Percentiles rank a stretch among this genome's conserved stretches.
phyloP scores from a whole-genome alignment of 2,797 vertebrate genomes.

The Eulemur mongoz region DNA sequence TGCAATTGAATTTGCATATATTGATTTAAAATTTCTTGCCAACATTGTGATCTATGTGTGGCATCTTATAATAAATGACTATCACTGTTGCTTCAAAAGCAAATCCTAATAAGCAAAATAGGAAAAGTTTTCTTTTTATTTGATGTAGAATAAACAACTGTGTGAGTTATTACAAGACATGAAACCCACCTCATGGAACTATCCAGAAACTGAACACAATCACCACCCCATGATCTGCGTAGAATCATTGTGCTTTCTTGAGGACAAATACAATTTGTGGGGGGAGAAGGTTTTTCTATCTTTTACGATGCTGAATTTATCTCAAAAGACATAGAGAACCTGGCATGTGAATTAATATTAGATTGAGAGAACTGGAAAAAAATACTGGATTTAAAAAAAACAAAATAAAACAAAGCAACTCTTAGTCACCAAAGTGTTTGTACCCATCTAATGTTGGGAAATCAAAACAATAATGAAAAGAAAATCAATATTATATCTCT shows the following conservation, averaged over 20 bases:
- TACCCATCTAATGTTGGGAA: no score
- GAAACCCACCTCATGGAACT: fast-evolving
- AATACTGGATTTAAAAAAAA: neutral
- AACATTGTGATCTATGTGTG: neutral
- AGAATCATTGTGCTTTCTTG: fast-evolving
- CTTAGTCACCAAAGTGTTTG: neutral
- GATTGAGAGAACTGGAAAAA: neutral
- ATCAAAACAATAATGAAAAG: no score
- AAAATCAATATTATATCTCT: neutral
- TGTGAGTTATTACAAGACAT: neutral
- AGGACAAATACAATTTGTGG: neutral
- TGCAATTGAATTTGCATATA: neutral
- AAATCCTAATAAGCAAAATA: neutral
- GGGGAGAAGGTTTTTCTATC: neutral
- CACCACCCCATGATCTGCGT: fast-evolving
- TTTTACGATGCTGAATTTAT: neutral
- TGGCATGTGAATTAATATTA: neutral
- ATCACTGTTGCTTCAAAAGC: neutral
- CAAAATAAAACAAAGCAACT: neutral
- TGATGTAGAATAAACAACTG: neutral
- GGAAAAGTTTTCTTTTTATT: neutral
- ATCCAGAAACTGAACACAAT: no score
- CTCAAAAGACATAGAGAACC: neutral
- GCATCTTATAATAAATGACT: slow-evolving; percentile 1
- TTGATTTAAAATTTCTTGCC: neutral